Base-by-base conservation (phyloP, 2,113 vertebrate genomes). In the Heteronetta atricapilla region DNA sequence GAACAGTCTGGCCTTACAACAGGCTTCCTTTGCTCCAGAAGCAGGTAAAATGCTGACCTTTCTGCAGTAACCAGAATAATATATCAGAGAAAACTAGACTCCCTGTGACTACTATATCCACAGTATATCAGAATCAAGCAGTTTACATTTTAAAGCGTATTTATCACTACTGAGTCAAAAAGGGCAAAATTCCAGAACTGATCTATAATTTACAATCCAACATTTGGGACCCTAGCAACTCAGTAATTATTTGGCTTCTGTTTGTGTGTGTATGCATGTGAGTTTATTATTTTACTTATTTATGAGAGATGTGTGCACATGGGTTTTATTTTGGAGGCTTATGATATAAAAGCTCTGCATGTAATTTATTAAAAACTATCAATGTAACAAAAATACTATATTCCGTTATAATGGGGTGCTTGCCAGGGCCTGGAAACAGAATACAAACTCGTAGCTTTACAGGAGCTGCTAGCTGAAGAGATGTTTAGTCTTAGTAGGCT, bases 251-350 rank as follows among this genome's bases (percentile, higher is more conserved):
- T 90, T 94, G 83, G 69, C 73, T 95, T 86, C 50, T 69, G 28
- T 19, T 90, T 55, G n/a, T 81, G 31, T 75, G 56, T 42, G 38
- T 70, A 62, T 76, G 67, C 55, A 28, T 90, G 36, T 62, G 23
- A 74, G 55, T 72, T 95, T 94, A 92, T 81, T 96, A 86, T 92
- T 94, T 95, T 94, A 95, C 69, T 93, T 92, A 92, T 81, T 95
- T 89, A 93, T 93, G 58, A 68, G 77, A 62, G 34, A 82, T 82
- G 13, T 89, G 86, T 62, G 34, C 69, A 60, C 58, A 89, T 0
- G 1, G 68, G 69, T 94, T 94, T 91, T 89, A 90, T 90, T 96
- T 89, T 89, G 12, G 76, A 86, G 26, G 62, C 58, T 93, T 96
- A 84, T 76, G 58, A 79, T 87, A 79, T 68, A 82, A 90, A 93